Conservation (phyloP, 2,113 vertebrate species). For the Electrona antarctica region DNA sequence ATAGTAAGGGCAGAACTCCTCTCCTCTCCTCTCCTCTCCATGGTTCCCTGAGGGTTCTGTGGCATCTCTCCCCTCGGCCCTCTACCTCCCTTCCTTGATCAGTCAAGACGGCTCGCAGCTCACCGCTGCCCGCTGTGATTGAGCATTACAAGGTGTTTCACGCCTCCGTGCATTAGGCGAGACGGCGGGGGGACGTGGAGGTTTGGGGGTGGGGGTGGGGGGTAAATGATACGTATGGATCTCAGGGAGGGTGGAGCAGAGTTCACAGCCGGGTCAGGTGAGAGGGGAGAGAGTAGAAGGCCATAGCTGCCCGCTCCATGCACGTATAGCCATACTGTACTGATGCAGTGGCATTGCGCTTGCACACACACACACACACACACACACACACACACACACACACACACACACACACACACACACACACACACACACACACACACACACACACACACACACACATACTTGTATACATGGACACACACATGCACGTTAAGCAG, state of each 20-base stretch:
- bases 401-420: slow-evolving; percentile 9
- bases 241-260: slow-evolving; percentile 61
- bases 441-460: slow-evolving; percentile 4
- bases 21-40: slow-evolving; percentile 47
- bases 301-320: slow-evolving; percentile 22
- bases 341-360: too few species aligned
- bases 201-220: slow-evolving; percentile 54
- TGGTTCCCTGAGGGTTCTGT: slow-evolving; percentile 75
- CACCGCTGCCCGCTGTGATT: slow-evolving; percentile 82
- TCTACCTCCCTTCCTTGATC: slow-evolving; percentile 53
- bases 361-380: neutral
- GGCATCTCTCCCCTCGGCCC: slow-evolving; percentile 55
- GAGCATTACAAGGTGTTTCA: slow-evolving; percentile 88
- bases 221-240: slow-evolving; percentile 85
- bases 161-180: slow-evolving; percentile 84
- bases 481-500: neutral
- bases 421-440: slow-evolving; percentile 8
- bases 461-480: neutral
- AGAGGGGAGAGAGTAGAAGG: slow-evolving; percentile 29
- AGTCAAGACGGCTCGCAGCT: slow-evolving; percentile 81
- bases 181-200: slow-evolving; percentile 74
- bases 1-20: too few species aligned
- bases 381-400: slow-evolving; percentile 27
- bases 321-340: slow-evolving; percentile 2
- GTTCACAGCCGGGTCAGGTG: slow-evolving; percentile 85